Conservation (phyloP, 2,797 vertebrate genomes). For the Pempheris klunzingeri region DNA sequence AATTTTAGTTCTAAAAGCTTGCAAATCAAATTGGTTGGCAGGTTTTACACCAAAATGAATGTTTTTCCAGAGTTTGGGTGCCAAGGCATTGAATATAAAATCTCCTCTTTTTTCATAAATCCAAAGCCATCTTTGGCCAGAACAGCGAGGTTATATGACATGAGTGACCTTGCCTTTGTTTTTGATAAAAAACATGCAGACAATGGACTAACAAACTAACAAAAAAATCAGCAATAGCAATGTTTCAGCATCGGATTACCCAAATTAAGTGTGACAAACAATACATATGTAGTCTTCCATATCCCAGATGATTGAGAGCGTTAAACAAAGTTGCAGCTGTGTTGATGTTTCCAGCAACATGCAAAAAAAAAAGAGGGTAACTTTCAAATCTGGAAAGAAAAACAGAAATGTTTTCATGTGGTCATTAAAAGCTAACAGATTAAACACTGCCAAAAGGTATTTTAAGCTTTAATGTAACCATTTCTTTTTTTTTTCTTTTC, state of each 20-base stretch:
- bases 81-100: conserved; percentile 2
- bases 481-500: conserved; percentile 52
- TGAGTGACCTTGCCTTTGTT: conserved; percentile 32
- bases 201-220: conserved; percentile 31
- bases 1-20: conserved; percentile 24
- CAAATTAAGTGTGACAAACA: conserved; percentile 63
- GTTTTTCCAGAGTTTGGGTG: conserved; percentile 18
- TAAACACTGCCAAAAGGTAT: conserved; percentile 78
- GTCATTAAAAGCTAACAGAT: conserved; percentile 73
- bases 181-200: conserved; percentile 34
- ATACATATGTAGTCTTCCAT: conserved; percentile 75
- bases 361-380: conserved; percentile 65
- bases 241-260: conserved; percentile 57
- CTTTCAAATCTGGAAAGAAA: conserved; percentile 62
- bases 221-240: conserved; percentile 34
- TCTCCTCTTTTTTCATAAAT: background rate
- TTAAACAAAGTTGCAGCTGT: conserved; percentile 47
- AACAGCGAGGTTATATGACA: conserved; percentile 28
- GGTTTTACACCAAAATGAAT: conserved; percentile 19
- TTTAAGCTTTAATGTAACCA: conserved; percentile 77
- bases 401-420: conserved; percentile 57
- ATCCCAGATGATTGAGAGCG: conserved; percentile 47
- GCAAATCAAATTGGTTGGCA: conserved; percentile 15
- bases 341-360: conserved; percentile 69
- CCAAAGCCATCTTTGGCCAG: conserved; percentile 7